These are phyloP conservation scores for Phataginus tetradactyla DNA, from an alignment of 2,797 vertebrate species.

Conservation along the genomic window DNA sequence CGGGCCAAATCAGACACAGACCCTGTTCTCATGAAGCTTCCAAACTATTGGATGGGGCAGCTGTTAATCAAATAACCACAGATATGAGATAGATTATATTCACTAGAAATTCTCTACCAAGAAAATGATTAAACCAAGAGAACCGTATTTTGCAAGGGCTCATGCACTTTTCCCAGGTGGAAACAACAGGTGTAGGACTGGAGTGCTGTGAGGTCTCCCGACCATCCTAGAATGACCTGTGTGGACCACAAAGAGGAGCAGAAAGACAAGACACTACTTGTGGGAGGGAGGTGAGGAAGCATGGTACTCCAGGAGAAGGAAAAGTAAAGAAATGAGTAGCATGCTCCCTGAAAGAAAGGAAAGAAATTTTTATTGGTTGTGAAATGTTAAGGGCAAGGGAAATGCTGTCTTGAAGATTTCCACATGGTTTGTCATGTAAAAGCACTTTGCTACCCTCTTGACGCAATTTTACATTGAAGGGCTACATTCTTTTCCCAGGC, in stretches of 20 bases:
- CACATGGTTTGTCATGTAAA: background rate
- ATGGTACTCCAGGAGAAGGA: background rate
- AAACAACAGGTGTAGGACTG: background rate
- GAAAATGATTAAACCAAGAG: background rate
- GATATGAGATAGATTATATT: background rate
- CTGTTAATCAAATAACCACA: background rate
- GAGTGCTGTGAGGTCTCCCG: background rate
- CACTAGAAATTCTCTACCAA: background rate
- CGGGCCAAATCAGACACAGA: background rate
- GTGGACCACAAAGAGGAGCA: background rate
- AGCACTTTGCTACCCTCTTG: background rate
- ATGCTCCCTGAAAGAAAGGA: background rate
- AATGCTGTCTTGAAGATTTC: background rate
- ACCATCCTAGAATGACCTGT: background rate
- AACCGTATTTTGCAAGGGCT: background rate
- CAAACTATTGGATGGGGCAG: background rate
- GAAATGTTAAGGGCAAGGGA: background rate
- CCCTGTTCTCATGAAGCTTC: background rate
- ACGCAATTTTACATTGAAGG: background rate
- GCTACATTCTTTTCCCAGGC: background rate
- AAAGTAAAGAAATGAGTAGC: background rate
- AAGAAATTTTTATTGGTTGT: background rate
- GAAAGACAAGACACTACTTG: background rate
- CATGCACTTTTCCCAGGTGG: background rate
- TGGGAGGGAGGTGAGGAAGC: background rate